Conservation (phyloP, 2,888 invertebrate species). For the Mesochorus sp. region DNA sequence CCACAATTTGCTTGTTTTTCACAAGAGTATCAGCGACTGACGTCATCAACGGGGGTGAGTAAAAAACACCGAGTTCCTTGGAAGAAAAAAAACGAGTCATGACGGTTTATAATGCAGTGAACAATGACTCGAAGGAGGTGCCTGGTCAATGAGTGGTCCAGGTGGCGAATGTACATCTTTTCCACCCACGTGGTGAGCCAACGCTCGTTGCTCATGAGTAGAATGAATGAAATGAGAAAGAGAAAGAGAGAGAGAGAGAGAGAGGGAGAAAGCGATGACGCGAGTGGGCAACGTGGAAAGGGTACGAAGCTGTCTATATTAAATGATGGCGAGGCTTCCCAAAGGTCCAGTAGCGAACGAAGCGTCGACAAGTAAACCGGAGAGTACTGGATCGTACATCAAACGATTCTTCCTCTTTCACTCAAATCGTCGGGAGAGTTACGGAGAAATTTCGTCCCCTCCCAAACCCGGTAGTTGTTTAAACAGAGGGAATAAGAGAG, state of each 20-base stretch:
- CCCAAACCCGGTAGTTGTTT: too few relatives aligned
- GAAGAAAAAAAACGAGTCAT: background rate
- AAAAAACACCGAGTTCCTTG: background rate
- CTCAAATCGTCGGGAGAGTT: too few relatives aligned
- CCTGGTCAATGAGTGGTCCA: constrained; percentile 37
- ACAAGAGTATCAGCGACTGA: background rate
- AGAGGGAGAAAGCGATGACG: constrained; percentile 60
- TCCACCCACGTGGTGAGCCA: constrained; percentile 54
- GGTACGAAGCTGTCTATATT: constrained; percentile 74
- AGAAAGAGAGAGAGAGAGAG: constrained; percentile 9
- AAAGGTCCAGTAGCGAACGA: constrained; percentile 70
- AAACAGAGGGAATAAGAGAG: too few relatives aligned
- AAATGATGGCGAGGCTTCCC: constrained; percentile 78
- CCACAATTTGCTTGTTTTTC: constrained; percentile 28
- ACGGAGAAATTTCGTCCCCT: too few relatives aligned
- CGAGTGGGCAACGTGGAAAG: constrained; percentile 66
- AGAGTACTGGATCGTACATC: constrained; percentile 40
- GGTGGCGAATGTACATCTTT: constrained; percentile 45
- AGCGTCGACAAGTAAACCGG: constrained; percentile 54
- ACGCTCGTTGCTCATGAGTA: constrained; percentile 9
- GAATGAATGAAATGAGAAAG: background rate
- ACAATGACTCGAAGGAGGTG: background rate
- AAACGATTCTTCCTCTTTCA: background rate
- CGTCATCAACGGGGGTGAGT: constrained; percentile 19
- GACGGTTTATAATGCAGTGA: background rate